Base-by-base conservation (phyloP, 2,888 invertebrate genomes). In the Dicyrtoma fusca region DNA sequence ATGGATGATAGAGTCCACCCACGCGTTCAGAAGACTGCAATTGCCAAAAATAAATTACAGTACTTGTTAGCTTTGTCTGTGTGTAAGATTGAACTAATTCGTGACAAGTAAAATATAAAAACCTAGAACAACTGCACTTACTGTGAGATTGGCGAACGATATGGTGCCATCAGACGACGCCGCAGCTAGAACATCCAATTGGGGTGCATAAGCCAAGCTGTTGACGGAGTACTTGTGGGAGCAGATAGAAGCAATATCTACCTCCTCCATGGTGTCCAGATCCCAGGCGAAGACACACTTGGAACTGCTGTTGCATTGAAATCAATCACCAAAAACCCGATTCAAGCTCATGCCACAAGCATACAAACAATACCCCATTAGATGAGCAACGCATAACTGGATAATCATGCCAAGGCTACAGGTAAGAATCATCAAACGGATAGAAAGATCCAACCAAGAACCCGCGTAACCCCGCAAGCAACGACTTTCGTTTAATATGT, bases 81-180 rank as follows among this genome's bases (percentile, higher is more conserved):
- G n/a, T n/a, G n/a, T n/a, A n/a, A n/a, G n/a, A n/a, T n/a, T n/a
- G n/a, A n/a, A n/a, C n/a, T 44, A 44, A 44, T 44, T 44, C 45
- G 13, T 45, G 45, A 45, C 45, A 21, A n/a, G 17, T 14, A 17
- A 21, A 71, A 51, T 45, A n/a, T 19, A 25, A 64, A n/a, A 51
- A 49, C 6, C 17, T 42, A 3, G 47, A 44, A 57, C 49, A 49
- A 49, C 21, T 47, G 10, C 11, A 19, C 69, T 65, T 64, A 80
- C 80, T 19, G 75, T 68, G 23, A 76, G 72, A 49, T 80, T 77
- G 55, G 74, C 76, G 13, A 80, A 73, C 57, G 76, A 85, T 83
- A 90, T 87, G 81, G 88, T 88, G 13, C 89, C 88, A 81, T 87
- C 87, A 74, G 86, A 87, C 74, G 88, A 87, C 0, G 86, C 86